phyloP scores from a whole-genome alignment of 1,140 invertebrate genomes.

The Drosophila hydei region DNA sequence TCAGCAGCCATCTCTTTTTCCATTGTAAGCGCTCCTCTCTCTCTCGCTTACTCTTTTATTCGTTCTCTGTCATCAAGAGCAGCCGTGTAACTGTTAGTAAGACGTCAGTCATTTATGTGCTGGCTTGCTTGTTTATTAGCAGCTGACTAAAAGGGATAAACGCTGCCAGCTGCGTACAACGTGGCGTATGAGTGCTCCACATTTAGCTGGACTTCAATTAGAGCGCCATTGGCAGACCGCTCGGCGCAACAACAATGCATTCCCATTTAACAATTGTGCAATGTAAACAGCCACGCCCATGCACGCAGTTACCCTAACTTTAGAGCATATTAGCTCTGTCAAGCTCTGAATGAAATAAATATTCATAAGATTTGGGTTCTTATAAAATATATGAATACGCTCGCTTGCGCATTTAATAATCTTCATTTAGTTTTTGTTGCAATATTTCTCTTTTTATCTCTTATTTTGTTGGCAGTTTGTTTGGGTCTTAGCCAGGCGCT shows the following conservation, averaged over 20 bases:
- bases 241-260: conserved; percentile 27
- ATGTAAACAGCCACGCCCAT: conserved; percentile 24
- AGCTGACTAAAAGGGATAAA: conserved; percentile 54
- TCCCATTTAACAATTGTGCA: conserved; percentile 28
- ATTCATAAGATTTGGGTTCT: no score
- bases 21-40: no score
- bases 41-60: neutral
- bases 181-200: conserved; percentile 40
- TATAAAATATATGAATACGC: neutral
- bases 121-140: conserved; percentile 54
- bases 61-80: conserved; percentile 15
- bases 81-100: conserved; percentile 35
- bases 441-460: conserved; percentile 21
- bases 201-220: conserved; percentile 51
- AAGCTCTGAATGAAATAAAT: no score
- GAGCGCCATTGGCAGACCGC: no score
- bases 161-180: conserved; percentile 26
- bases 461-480: conserved; percentile 45
- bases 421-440: conserved; percentile 1
- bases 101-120: conserved; percentile 56
- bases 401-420: conserved; percentile 1
- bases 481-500: conserved; percentile 30
- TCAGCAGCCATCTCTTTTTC: neutral
- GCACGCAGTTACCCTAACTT: neutral
- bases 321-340: neutral